Evolutionary conservation across 2,113 vertebrate species (phyloP).

Genomic region (Vulpes lagopus): DNA sequence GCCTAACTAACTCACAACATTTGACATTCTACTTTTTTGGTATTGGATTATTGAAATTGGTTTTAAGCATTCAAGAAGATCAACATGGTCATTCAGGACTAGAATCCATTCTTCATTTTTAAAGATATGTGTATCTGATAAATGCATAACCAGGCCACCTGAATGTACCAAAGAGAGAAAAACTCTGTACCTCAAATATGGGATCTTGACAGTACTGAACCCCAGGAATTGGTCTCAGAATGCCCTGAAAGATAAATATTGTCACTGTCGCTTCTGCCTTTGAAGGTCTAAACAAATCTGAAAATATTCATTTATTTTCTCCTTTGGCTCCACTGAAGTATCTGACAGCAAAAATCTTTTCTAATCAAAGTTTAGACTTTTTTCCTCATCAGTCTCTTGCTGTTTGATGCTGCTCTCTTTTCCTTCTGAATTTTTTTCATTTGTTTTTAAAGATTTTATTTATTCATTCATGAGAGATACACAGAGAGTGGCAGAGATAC

Average conservation of each 20-base stretch:
- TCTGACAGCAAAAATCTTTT: slow-evolving; percentile 8
- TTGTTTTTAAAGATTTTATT: no score
- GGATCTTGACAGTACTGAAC: background rate
- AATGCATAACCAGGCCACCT: background rate
- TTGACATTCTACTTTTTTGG: background rate
- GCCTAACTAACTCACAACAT: background rate
- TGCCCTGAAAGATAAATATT: background rate
- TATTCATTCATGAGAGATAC: no score
- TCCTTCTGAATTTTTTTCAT: slow-evolving; percentile 7
- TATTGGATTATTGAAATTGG: background rate
- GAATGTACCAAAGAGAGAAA: slow-evolving; percentile 4
- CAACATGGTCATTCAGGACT: background rate
- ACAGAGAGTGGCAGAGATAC: no score
- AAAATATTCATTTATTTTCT: slow-evolving; percentile 18
- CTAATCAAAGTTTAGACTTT: background rate
- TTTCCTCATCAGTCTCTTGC: background rate
- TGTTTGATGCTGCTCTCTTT: background rate
- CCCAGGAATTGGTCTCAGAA: background rate
- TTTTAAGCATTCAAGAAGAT: background rate
- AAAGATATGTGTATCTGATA: slow-evolving; percentile 15
- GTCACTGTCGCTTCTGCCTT: background rate
- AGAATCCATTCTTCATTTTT: slow-evolving; percentile 9
- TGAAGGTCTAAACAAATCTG: background rate
- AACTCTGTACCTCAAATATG: background rate
- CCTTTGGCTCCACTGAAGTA: background rate